These are phyloP conservation scores for Bombyx huttoni DNA, from an alignment of 2,888 invertebrate species.

Conservation along the genomic window DNA sequence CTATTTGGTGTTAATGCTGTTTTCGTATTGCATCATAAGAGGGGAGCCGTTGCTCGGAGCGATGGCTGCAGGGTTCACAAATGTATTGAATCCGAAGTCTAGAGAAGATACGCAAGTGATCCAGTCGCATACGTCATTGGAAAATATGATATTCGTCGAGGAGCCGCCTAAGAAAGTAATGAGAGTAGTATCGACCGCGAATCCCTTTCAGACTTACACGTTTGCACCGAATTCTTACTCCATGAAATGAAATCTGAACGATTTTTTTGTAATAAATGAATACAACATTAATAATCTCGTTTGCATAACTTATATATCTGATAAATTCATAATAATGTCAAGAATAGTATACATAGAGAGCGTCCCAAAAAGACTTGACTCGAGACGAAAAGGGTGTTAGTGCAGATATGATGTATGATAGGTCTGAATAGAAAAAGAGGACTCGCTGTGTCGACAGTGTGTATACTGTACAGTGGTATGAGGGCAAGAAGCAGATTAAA, in stretches of 20 bases:
- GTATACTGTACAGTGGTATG: too few species aligned
- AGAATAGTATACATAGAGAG: too few species aligned
- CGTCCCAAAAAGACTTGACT: too few species aligned
- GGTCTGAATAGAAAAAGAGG: too few species aligned
- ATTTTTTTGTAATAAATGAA: too few species aligned
- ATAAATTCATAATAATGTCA: too few species aligned
- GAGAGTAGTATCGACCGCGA: constrained; percentile 43
- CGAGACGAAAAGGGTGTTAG: too few species aligned
- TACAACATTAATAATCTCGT: too few species aligned
- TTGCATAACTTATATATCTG: too few species aligned
- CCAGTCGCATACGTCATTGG: constrained; percentile 24
- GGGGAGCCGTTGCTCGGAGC: constrained; percentile 38
- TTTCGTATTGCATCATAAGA: constrained; percentile 43
- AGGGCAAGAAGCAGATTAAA: too few species aligned
- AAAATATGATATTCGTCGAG: constrained; percentile 39
- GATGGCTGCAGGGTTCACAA: constrained; percentile 20
- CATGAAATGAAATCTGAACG: constrained; percentile 13
- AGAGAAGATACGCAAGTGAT: constrained; percentile 12
- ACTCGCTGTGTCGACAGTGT: too few species aligned
- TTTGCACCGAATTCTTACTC: constrained; percentile 29
- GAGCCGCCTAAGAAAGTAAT: constrained; percentile 48
- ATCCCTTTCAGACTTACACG: constrained; percentile 44
- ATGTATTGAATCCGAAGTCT: constrained; percentile 16
- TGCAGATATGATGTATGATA: too few species aligned
- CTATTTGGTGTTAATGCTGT: constrained; percentile 33